phyloP scores from a whole-genome alignment of 2,113 vertebrate genomes.

The Oreocharis arfaki region DNA sequence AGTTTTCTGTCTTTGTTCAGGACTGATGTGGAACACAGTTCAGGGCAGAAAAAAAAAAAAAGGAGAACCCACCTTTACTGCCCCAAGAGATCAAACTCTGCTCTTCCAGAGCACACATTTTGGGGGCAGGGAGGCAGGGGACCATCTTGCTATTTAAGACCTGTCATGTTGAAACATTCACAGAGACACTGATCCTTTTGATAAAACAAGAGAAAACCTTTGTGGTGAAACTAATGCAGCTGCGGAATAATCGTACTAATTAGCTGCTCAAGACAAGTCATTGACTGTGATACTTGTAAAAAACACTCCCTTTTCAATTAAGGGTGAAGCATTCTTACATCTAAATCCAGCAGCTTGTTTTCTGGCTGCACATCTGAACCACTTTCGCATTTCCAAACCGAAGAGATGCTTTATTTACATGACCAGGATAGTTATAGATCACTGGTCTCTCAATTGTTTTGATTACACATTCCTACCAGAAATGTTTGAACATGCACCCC shows the following conservation, averaged over 20 bases:
- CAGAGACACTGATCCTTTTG: constrained; percentile 87
- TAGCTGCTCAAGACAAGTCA: constrained; percentile 85
- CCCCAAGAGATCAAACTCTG: constrained; percentile 20
- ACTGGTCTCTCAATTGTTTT: not conserved
- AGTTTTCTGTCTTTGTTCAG: not conserved
- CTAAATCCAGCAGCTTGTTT: constrained; percentile 39
- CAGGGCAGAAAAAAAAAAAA: not conserved
- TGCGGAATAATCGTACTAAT: constrained; percentile 97
- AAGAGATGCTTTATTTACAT: not conserved
- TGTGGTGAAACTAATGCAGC: constrained; percentile 84
- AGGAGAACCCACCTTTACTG: not conserved
- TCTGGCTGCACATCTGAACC: constrained; percentile 13
- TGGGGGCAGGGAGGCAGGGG: constrained; percentile 35
- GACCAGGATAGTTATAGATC: not conserved
- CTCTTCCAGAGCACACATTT: constrained; percentile 23
- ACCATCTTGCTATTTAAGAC: constrained; percentile 78
- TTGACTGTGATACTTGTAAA: constrained; percentile 69
- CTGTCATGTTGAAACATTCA: constrained; percentile 86
- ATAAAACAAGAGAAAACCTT: constrained; percentile 85
- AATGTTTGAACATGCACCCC: not conserved
- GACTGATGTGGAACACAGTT: not conserved
- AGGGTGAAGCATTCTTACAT: constrained; percentile 64
- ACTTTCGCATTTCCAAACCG: not conserved
- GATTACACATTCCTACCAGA: not conserved
- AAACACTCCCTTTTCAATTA: constrained; percentile 70